phyloP scores from a whole-genome alignment of 2,113 vertebrate species.

The Mesitornis unicolor region DNA sequence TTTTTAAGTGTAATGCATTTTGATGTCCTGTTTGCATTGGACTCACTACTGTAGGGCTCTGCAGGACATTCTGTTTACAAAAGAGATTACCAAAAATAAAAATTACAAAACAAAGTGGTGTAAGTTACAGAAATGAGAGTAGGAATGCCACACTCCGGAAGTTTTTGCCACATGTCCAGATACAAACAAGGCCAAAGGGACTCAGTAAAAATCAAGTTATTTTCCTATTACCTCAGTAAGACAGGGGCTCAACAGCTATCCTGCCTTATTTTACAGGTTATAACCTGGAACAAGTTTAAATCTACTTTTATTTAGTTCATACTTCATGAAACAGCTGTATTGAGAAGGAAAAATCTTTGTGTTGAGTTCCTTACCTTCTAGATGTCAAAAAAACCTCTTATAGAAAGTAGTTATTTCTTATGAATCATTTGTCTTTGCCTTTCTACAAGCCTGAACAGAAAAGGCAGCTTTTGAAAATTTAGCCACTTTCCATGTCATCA shows the following conservation, averaged over 20 bases:
- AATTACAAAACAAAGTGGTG: slow-evolving; percentile 42
- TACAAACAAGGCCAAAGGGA: slow-evolving; percentile 4
- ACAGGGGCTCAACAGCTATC: not conserved
- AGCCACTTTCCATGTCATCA: not conserved
- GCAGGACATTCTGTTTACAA: slow-evolving; percentile 42
- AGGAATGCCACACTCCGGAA: slow-evolving; percentile 29
- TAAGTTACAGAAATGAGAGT: slow-evolving; percentile 3
- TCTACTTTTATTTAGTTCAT: not conserved
- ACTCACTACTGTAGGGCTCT: slow-evolving; percentile 33
- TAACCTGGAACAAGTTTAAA: slow-evolving; percentile 8
- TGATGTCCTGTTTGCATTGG: slow-evolving; percentile 52
- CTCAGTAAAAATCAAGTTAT: not conserved
- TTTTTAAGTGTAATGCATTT: slow-evolving; percentile 19
- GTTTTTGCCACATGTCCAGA: slow-evolving; percentile 26
- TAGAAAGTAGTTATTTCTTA: not conserved
- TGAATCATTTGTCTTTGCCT: not conserved
- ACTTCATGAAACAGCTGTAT: not conserved
- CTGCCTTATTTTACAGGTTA: not conserved
- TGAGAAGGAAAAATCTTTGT: not conserved
- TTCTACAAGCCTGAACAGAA: not conserved
- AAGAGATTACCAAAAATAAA: slow-evolving; percentile 59
- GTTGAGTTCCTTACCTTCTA: not conserved
- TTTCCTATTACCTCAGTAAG: not conserved
- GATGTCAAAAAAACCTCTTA: not conserved
- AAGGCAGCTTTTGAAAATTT: not conserved